phyloP scores from a whole-genome alignment of 2,113 vertebrate genomes.

The Brachypodius melanocephalos region DNA sequence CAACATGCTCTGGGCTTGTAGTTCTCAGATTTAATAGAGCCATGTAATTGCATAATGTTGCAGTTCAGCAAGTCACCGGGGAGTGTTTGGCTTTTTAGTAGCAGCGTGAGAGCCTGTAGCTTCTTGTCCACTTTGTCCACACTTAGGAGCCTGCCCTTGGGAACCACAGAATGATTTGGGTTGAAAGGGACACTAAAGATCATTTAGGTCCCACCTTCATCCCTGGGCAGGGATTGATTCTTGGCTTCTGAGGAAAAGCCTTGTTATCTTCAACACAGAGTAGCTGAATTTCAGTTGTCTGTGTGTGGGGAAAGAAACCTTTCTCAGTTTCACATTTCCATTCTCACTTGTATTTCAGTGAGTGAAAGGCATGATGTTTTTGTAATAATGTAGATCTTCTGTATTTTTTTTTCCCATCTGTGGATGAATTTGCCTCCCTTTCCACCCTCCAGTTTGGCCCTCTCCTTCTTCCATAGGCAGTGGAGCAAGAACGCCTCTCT shows the following conservation, averaged over 20 bases:
- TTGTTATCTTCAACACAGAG: not conserved
- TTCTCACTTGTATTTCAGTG: not conserved
- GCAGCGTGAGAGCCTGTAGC: not conserved
- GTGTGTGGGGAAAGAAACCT: not conserved
- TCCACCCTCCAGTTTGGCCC: not conserved
- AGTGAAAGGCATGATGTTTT: not conserved
- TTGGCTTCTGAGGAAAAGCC: not conserved
- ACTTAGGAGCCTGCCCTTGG: not conserved
- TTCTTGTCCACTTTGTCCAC: not conserved
- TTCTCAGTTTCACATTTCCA: not conserved
- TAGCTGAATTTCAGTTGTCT: not conserved
- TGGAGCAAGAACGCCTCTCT: rapidly evolving
- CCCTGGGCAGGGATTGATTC: not conserved
- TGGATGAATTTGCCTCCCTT: not conserved
- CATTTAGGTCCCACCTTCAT: not conserved
- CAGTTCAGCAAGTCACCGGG: not conserved
- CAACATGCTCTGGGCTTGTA: slow-evolving; percentile 13
- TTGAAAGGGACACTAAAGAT: not conserved
- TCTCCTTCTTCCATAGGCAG: not conserved
- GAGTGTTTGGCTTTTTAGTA: not conserved
- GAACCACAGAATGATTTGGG: not conserved
- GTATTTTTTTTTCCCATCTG: not conserved
- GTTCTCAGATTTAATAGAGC: slow-evolving; percentile 31
- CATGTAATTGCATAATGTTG: not conserved
- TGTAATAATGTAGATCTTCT: not conserved